A percentile compares a stretch with the other conserved stretches of the same genome.
phyloP scores from a whole-genome alignment of 30 jellyfish, hydroid and myxozoan species.

The Clytia hemisphaerica region DNA sequence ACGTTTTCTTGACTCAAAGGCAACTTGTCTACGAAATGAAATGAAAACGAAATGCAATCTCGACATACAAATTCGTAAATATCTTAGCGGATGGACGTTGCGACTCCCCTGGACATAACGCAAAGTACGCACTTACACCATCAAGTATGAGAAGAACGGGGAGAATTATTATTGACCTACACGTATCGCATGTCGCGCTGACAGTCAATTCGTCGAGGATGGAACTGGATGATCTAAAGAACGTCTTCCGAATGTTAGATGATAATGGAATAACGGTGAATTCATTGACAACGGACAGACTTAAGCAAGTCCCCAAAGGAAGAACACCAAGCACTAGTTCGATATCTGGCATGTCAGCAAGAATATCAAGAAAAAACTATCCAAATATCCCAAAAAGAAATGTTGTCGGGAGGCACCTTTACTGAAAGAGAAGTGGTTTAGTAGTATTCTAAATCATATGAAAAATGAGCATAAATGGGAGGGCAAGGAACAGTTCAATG shows the following conservation, averaged over 20 bases:
- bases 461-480: too few species aligned
- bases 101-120: constrained; percentile 23
- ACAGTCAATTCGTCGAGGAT: constrained; percentile 10
- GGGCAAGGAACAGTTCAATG: too few species aligned
- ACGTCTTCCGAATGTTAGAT: too few species aligned
- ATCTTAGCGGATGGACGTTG: constrained; percentile 48
- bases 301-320: constrained; percentile 15
- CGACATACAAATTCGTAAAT: too few species aligned
- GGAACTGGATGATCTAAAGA: constrained; percentile 44
- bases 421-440: constrained; percentile 34
- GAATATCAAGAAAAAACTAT: constrained; percentile 19
- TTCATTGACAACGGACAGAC: constrained; percentile 40
- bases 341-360: constrained; percentile 48
- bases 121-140: constrained; percentile 28
- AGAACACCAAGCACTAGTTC: constrained; percentile 32
- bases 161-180: background rate
- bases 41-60: too few species aligned
- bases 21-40: too few species aligned
- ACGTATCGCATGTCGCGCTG: background rate
- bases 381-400: background rate
- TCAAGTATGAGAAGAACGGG: constrained; percentile 6
- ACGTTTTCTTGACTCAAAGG: too few species aligned
- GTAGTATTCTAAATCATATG: background rate
- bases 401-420: constrained; percentile 5
- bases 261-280: too few species aligned